A percentile compares a stretch with the other conserved stretches of the same genome.
phyloP scores from a whole-genome alignment of 2,888 invertebrate species.

The Torymus aiolomorphi region DNA sequence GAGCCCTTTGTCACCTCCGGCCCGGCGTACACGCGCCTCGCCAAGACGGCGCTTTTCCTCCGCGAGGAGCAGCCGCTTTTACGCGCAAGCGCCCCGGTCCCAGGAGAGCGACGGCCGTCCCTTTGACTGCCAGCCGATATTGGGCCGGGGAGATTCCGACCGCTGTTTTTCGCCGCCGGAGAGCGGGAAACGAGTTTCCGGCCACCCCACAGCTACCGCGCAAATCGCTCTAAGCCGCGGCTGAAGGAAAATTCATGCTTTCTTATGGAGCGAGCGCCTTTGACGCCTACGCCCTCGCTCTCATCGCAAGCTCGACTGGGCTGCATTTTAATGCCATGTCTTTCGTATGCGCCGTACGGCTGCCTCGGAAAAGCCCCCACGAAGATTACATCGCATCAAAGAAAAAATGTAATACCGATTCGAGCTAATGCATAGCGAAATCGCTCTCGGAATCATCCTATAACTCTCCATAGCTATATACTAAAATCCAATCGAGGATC shows the following conservation, averaged over 20 bases:
- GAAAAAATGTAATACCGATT: background rate
- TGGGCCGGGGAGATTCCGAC: constrained; percentile 21
- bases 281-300: constrained; percentile 8
- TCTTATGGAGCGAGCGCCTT: constrained; percentile 14
- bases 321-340: constrained; percentile 6
- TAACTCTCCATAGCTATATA: too few species aligned
- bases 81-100: too few species aligned
- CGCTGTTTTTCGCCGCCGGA: constrained; percentile 29
- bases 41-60: too few species aligned
- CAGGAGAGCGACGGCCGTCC: too few species aligned
- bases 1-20: constrained; percentile 30
- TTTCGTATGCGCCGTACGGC: background rate
- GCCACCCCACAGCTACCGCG: background rate
- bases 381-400: background rate
- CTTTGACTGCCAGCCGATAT: too few species aligned
- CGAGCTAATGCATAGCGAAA: background rate
- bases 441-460: too few species aligned
- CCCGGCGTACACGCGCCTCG: too few species aligned
- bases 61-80: too few species aligned
- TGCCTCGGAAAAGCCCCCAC: background rate
- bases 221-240: constrained; percentile 18
- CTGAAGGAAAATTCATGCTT: constrained; percentile 36
- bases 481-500: too few species aligned
- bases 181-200: constrained; percentile 4
- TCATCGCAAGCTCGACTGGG: constrained; percentile 21